Evolutionary conservation across 2,113 vertebrate species (phyloP).

Genomic region (Amphilophus citrinellus): DNA sequence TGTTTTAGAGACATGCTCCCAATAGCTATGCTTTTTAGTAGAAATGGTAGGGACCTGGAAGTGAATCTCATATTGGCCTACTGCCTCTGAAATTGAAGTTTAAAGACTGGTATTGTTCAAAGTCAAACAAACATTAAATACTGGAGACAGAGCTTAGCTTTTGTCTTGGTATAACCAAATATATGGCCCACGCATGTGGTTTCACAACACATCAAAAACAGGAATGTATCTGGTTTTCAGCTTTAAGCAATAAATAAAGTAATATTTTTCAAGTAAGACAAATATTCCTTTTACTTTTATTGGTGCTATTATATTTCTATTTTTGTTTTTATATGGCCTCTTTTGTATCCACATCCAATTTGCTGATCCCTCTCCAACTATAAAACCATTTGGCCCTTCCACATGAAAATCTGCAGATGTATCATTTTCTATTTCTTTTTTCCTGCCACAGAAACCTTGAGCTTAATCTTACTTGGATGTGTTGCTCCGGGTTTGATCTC

Average conservation of each 20-base stretch:
- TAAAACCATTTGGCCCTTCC: conserved; percentile 15
- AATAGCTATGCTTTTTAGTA: not conserved
- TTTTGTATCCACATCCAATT: conserved; percentile 12
- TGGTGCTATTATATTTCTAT: conserved; percentile 28
- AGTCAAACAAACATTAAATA: not conserved
- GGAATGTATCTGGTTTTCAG: conserved; percentile 41
- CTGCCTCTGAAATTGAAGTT: not conserved
- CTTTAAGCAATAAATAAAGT: conserved; percentile 14
- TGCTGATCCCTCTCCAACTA: conserved; percentile 7
- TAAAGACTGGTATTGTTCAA: not conserved
- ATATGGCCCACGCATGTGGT: conserved; percentile 22
- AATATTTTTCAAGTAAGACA: conserved; percentile 7
- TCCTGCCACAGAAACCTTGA: not conserved
- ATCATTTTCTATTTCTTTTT: conserved; percentile 4
- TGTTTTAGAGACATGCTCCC: not conserved
- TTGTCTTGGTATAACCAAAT: conserved; percentile 8
- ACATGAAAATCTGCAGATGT: not conserved
- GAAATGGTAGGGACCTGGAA: not conserved
- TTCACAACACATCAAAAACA: conserved; percentile 34
- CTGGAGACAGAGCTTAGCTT: not conserved
- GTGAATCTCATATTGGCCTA: not conserved
- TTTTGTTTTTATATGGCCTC: conserved; percentile 32
- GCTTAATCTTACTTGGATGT: conserved; percentile 73
- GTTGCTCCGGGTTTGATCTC: conserved; percentile 81
- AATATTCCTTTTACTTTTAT: conserved; percentile 40